These are phyloP conservation scores for Proteles cristata DNA, from an alignment of 2,113 vertebrate genomes.

Conservation along the genomic window DNA sequence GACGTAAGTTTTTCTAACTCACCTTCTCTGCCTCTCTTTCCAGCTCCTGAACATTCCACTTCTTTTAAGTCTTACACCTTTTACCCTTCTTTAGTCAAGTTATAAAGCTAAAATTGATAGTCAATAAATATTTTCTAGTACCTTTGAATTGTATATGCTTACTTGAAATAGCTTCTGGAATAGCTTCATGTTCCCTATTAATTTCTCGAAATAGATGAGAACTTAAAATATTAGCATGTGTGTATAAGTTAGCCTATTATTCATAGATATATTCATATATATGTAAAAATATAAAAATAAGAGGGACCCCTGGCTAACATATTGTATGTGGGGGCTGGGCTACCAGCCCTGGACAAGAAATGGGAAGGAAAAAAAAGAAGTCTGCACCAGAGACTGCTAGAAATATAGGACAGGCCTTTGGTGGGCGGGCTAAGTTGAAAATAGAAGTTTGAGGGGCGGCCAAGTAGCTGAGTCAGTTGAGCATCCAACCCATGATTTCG, in stretches of 20 bases:
- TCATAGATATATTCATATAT: neutral
- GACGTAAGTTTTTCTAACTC: neutral
- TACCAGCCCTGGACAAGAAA: neutral
- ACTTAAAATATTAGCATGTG: neutral
- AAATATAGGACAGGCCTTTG: neutral
- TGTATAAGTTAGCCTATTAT: neutral
- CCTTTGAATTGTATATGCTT: neutral
- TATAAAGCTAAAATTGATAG: conserved; percentile 1
- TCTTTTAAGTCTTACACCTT: conserved; percentile 14
- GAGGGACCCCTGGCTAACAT: neutral
- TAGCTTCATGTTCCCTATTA: neutral
- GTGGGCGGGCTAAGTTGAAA: conserved; percentile 1
- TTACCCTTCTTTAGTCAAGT: conserved; percentile 34
- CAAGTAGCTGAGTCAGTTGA: no score
- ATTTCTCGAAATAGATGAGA: conserved; percentile 17
- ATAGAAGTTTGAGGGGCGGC: neutral
- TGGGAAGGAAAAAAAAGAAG: neutral
- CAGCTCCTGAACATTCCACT: neutral
- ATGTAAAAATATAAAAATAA: neutral
- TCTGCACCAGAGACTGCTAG: neutral
- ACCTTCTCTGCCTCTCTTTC: neutral
- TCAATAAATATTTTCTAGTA: conserved; percentile 36
- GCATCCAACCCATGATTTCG: no score
- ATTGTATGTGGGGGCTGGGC: neutral
- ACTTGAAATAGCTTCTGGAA: neutral